Evolutionary conservation across 2,113 vertebrate genomes (phyloP).

Genomic region (Abramis brama): DNA sequence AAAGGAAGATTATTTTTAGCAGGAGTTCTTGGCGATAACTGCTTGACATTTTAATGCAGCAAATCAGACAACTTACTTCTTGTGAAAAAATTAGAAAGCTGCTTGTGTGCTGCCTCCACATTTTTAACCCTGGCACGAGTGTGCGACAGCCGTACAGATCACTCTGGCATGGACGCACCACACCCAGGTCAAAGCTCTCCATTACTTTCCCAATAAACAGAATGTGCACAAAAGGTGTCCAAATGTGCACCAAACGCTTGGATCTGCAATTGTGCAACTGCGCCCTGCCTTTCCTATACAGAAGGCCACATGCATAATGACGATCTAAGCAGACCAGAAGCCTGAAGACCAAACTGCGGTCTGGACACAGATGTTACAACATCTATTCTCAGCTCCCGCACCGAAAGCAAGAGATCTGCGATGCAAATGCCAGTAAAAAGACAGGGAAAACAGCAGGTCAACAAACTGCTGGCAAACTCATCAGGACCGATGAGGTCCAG

Average conservation of each 20-base stretch:
- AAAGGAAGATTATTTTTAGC: slow-evolving; percentile 65
- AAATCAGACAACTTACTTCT: slow-evolving; percentile 38
- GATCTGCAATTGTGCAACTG: slow-evolving; percentile 40
- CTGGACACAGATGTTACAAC: slow-evolving; percentile 71
- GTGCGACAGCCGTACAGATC: slow-evolving; percentile 56
- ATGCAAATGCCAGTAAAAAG: slow-evolving; percentile 22
- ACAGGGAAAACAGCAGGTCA: slow-evolving; percentile 27
- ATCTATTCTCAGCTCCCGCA: slow-evolving; percentile 68
- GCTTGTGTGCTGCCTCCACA: slow-evolving; percentile 17
- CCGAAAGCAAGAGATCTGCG: slow-evolving; percentile 47
- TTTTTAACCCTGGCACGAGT: slow-evolving; percentile 55
- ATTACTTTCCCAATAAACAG: slow-evolving; percentile 28
- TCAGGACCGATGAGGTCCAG: slow-evolving; percentile 1
- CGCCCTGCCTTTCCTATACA: slow-evolving; percentile 61
- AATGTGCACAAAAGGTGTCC: slow-evolving; percentile 18
- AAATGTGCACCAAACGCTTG: slow-evolving; percentile 30
- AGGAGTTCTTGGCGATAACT: slow-evolving; percentile 59
- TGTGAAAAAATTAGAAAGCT: slow-evolving; percentile 15
- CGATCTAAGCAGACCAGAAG: slow-evolving; percentile 66
- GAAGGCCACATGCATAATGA: slow-evolving; percentile 74
- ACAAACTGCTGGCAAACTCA: slow-evolving; percentile 19
- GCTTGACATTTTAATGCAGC: slow-evolving; percentile 59
- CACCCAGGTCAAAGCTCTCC: slow-evolving; percentile 3
- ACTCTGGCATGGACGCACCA: neutral
- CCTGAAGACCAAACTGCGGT: slow-evolving; percentile 61